Base-by-base conservation (phyloP, 2,113 vertebrate genomes). In the Actenoides lindsayi region DNA sequence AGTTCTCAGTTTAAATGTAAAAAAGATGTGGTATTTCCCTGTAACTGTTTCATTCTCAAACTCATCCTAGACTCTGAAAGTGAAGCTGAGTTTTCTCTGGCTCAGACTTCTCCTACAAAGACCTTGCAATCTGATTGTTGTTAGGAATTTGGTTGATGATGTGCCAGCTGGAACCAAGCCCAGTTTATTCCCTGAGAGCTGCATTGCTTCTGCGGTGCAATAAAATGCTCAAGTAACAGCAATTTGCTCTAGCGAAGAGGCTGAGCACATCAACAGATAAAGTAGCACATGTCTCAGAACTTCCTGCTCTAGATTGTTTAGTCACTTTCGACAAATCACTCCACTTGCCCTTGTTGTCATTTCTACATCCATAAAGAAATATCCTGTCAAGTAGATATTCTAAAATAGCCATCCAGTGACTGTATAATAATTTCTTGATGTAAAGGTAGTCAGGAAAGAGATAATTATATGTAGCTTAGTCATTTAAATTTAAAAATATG, bases 151-250 rank as follows among this genome's bases (percentile, higher is more conserved):
- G 33, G 63, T 81, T 94, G 88, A 93, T 75, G 69, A 67, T 41
- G 9, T 71, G 67, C 90, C 94, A 96, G 57, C 46, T 96, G 94
- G 90, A 92, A 48, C 18, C 25, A 27, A 93, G 88, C 90, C 88
- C 16, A 1, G 6, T 24, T 89, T 60, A 50, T 83, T 89, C 73
- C 81, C 88, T 41, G 33, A 59, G 70, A 86, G 30, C 37, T 56
- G 11, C 11, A 1, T 14, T 68, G 68, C 30, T 68, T 95, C 53
- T 87, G 56, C 16, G 51, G 42, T n/a, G 68, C 56, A 96, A 78
- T 41, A 85, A 84, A 93, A 92, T 31, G 28, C 48, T 70, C 24
- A 68, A 83, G 20, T 28, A 92, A 31, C 17, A 71, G 42, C 60
- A 83, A 37, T 93, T 74, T 75, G 42, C 51, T 64, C 48, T 13